Evolutionary conservation across 2,797 vertebrate species (phyloP).

Genomic region (Sebastiscus tertius): DNA sequence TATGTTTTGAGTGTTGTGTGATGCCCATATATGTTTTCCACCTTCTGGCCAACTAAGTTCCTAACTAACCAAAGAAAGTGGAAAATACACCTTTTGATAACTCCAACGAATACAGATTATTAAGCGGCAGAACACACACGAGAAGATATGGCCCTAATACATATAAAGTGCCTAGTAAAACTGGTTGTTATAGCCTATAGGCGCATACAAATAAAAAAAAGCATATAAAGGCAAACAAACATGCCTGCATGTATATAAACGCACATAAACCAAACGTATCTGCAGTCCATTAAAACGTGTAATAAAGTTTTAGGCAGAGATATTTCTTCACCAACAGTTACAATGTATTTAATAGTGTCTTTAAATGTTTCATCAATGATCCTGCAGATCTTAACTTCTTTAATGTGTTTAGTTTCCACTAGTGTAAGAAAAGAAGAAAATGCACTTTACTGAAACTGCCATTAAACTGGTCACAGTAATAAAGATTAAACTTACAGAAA

Average conservation of each 20-base stretch:
- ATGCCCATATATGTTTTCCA: background rate
- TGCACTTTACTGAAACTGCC: background rate
- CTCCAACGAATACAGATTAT: background rate
- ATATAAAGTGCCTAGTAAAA: background rate
- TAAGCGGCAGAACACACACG: background rate
- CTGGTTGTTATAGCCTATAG: background rate
- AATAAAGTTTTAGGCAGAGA: conserved; percentile 15
- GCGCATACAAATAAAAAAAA: background rate
- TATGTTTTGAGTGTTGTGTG: background rate
- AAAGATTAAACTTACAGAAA: background rate
- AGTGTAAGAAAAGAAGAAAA: too few species aligned
- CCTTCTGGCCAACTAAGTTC: too few species aligned
- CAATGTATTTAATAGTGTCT: background rate
- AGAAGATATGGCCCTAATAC: background rate
- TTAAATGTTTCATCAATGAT: background rate
- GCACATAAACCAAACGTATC: background rate
- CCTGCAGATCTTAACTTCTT: background rate
- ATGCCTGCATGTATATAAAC: background rate
- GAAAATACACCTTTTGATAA: background rate
- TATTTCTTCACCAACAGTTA: conserved; percentile 6
- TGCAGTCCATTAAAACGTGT: conserved; percentile 4
- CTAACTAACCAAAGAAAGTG: too few species aligned
- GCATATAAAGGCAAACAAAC: background rate
- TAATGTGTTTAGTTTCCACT: background rate
- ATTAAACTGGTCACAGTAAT: background rate